Conservation (phyloP, 2,797 vertebrate species). For the Brotogeris chrysoptera region DNA sequence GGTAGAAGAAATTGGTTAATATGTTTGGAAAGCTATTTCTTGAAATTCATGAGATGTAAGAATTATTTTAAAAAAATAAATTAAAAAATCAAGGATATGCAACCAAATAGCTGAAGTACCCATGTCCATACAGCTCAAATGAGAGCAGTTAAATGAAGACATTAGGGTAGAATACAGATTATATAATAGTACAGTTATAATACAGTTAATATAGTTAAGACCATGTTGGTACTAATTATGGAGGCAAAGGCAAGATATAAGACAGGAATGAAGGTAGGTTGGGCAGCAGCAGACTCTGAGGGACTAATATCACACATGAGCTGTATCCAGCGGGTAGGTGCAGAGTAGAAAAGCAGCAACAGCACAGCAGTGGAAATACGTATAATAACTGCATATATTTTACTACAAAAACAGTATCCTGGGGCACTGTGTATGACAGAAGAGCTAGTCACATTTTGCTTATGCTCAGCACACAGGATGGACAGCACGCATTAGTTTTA, state of each 20-base stretch:
- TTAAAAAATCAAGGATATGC: neutral
- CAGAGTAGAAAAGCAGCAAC: neutral
- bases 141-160: neutral
- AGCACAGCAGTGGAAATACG: neutral
- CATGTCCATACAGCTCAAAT: neutral
- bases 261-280: neutral
- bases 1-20: neutral
- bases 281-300: neutral
- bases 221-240: neutral
- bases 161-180: neutral
- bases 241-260: neutral
- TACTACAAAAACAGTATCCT: neutral
- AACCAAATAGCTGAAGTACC: neutral
- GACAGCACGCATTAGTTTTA: accelerated
- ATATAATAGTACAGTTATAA: no score
- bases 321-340: accelerated
- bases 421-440: accelerated
- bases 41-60: neutral
- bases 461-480: neutral
- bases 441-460: neutral
- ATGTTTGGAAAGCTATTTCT: neutral
- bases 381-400: neutral
- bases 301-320: neutral
- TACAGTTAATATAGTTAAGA: neutral
- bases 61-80: neutral